Evolutionary conservation across 2,888 invertebrate species (phyloP), one percentile per base, ranked within the genome.

Genomic region (Drosophila rellima): DNA sequence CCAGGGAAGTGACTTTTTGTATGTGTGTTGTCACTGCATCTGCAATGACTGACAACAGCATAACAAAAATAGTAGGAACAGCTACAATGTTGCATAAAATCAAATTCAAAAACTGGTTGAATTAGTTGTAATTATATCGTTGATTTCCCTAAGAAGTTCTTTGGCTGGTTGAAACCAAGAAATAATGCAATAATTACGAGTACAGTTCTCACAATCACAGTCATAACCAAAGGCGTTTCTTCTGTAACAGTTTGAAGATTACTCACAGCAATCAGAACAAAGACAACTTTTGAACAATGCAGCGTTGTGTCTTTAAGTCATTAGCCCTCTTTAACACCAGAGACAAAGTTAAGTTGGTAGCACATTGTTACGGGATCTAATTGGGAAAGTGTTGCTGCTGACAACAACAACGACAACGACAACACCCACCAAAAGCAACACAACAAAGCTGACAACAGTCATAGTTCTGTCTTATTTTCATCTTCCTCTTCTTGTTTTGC

Each of bases 301-400:
- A 70, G 54, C 66, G 39, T 77, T 70, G 70, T 70, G 71, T 74
- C 65, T 77, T 83, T 77, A 61, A 80, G 80, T 57, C 74, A 80
- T 88, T 88, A 78, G 70, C 68, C 67, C 64, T 72, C 64, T 68
- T 64, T 71, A 71, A 52, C 63, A 40, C 74, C 56, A 44, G 56
- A 59, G 37, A 71, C 54, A 45, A 26, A 77, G 18, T 65, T n/a
- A 20, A 39, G 47, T 52, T 54, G 66, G 47, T 47, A 18, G 18
- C 29, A 48, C 40, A 51, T 33, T 55, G 63, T 50, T 47, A 15
- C n/a, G 42, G 40, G 44, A 50, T 37, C 70, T 63, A 86, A 88
- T 86, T 86, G 75, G 67, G 82, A 86, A 78, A 86, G 87, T 87
- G 87, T 81, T 80, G 85, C 55, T 72, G 85, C 55, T 72, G 76